Base-by-base conservation (phyloP, 1,140 invertebrate species). In the Bombus terrestris region DNA sequence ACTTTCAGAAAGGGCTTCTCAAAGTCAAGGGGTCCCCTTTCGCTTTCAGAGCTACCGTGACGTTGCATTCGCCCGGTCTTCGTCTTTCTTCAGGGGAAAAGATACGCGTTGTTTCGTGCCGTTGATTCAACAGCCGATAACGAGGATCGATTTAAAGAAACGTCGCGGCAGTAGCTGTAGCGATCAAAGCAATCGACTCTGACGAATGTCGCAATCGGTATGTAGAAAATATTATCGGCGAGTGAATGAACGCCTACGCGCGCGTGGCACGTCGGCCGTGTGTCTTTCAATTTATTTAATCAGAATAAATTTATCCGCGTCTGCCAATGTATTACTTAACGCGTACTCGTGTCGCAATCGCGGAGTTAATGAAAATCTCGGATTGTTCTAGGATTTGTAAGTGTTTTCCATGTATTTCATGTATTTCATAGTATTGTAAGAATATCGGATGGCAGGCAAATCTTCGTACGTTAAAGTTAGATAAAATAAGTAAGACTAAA, bases 251-350 rank as follows among this genome's bases (percentile, higher is more conserved):
- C 83, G 87, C 88, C 88, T 68, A 89, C 87, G 83, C 25, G 66
- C 73, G 68, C 39, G 76, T 32, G 32, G 75, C 81, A 59, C 57
- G 76, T 86, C 76, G 68, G 25, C 28, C 43, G 81, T 5, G 28
- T 66, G 79, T 88, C 88, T 88, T 83, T 89, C 87, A 79, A 89
- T 89, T 89, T 59, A 8, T 88, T 79, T 85, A 88, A 89, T 81
- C 85, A 68, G 79, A 83, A 72, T 76, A 78, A 53, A 89, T 88
- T 86, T 86, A 86, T 89, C 88, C 74, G 77, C 62, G 68, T 88
- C 88, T 82, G 57, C 72, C 87, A 18, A 71, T 68, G 75, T 74
- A 64, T 88, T 89, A 75, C 78, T 59, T 76, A 82, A 83, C 83
- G 41, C 77, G 47, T 3, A 9, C n/a, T 28, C 22, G 18, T 80